A percentile compares a stretch with the other conserved stretches of the same genome.
These are phyloP conservation scores for Sigmodon hispidus DNA, from an alignment of 2,113 vertebrate genomes.

Conservation along the genomic window DNA sequence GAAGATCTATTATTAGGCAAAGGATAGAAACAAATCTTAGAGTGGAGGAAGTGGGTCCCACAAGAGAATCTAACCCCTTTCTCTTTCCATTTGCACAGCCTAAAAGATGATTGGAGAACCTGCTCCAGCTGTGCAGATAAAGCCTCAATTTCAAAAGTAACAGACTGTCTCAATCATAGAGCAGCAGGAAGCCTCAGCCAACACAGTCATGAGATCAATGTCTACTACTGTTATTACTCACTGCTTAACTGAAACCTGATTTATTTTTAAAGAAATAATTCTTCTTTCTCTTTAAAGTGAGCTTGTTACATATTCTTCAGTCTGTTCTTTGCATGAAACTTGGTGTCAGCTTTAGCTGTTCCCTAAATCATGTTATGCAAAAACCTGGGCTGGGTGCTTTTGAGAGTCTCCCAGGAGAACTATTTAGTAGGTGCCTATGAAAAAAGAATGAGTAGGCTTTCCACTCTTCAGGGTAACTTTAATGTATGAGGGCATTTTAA, in stretches of 20 bases:
- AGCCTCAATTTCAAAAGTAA: background rate
- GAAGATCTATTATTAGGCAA: background rate
- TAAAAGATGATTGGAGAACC: background rate
- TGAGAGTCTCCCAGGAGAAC: background rate
- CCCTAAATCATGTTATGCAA: background rate
- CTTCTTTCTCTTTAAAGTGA: background rate
- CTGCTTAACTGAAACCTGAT: background rate
- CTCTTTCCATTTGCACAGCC: background rate
- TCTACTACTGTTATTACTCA: background rate
- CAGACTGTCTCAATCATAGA: background rate
- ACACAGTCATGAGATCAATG: background rate
- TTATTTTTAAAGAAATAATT: background rate
- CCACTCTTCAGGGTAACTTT: background rate
- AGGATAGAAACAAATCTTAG: background rate
- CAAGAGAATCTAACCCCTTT: background rate
- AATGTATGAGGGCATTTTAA: background rate
- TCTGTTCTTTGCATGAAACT: background rate
- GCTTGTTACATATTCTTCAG: background rate
- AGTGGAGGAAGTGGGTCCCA: background rate
- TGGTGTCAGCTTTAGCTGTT: background rate
- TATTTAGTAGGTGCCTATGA: background rate
- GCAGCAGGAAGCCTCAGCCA: background rate
- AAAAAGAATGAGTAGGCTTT: background rate
- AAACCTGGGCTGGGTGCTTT: background rate
- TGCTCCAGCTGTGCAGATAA: background rate